Evolutionary conservation across 2,797 vertebrate genomes (phyloP).

Genomic region (Echeneis naucrates): DNA sequence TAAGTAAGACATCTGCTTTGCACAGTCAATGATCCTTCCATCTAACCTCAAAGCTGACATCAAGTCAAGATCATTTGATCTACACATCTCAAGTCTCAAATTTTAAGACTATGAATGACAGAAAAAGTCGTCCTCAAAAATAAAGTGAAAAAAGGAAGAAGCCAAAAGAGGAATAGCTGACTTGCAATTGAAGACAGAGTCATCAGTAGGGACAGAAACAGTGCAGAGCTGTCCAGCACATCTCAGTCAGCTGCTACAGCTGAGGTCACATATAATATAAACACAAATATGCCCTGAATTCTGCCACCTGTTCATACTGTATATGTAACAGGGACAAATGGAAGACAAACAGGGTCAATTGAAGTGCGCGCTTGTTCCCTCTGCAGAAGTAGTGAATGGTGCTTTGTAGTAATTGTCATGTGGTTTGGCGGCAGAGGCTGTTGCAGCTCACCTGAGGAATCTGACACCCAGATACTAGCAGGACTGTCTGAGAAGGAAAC

Average conservation of each 20-base stretch:
- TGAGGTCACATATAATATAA: background rate
- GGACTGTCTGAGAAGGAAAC: constrained; percentile 55
- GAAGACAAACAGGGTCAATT: constrained; percentile 1
- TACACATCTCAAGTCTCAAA: background rate
- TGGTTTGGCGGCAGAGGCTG: constrained; percentile 27
- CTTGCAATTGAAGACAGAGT: background rate
- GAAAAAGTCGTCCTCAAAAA: background rate
- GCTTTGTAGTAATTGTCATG: constrained; percentile 53
- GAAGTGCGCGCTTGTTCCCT: constrained; percentile 12
- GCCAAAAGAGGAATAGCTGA: background rate
- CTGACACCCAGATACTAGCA: constrained; percentile 65
- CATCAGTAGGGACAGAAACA: background rate
- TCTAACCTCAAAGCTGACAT: background rate
- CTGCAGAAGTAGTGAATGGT: constrained; percentile 51
- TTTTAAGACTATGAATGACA: too few relatives aligned
- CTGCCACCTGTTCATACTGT: constrained; percentile 13
- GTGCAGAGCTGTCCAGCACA: background rate
- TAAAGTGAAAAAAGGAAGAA: background rate
- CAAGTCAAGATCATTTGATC: background rate
- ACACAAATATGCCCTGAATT: background rate
- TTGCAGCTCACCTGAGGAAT: constrained; percentile 72
- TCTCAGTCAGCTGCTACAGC: background rate
- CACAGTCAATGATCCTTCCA: background rate
- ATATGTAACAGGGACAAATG: constrained; percentile 17
- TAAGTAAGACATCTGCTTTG: background rate